Evolutionary conservation across 2,113 vertebrate species (phyloP), one percentile per base, ranked within the genome.

Genomic region (Aphyosemion australe): DNA sequence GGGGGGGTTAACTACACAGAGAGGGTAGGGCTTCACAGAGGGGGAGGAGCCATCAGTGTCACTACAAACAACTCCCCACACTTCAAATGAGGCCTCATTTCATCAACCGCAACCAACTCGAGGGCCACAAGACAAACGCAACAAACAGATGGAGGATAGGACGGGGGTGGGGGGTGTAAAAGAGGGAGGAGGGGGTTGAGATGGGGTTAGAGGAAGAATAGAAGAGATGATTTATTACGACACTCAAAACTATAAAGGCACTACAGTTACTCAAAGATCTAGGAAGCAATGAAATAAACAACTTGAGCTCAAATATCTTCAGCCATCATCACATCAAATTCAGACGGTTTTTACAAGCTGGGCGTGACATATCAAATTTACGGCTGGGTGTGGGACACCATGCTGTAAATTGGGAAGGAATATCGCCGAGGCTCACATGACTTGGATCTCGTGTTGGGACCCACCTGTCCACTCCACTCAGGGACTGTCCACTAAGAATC

Each of bases 371-470:
- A 74, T 70, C 72, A 71, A 7, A 68, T 85, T 74, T 65, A 72
- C n/a, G 61, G 49, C 12, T 58, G 72, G 74, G 80, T 79, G 80
- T 45, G 65, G n/a, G 65, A 82, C 64, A 67, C 47, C 49, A 48
- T 20, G 79, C 84, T 39, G 72, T 49, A 80, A 47, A 69, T 87
- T 84, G 85, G 85, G 91, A 90, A 80, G 91, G 91, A 88, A 85
- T 82, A 85, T 77, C 57, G 83, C 80, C 21, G 0, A 43, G 47
- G 69, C 71, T 84, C 82, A 76, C 78, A 72, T 82, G 82, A 72
- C 66, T 68, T 48, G 74, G 71, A 49, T 53, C 72, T 72, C 10
- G 9, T 78, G 69, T 69, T 78, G 68, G 64, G 61, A 56, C 50
- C 57, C 87, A 87, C 84, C 85, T 84, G 85, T 69, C 73, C 62